phyloP scores from a whole-genome alignment of 2,797 vertebrate genomes.

The Aeoliscus strigatus region DNA sequence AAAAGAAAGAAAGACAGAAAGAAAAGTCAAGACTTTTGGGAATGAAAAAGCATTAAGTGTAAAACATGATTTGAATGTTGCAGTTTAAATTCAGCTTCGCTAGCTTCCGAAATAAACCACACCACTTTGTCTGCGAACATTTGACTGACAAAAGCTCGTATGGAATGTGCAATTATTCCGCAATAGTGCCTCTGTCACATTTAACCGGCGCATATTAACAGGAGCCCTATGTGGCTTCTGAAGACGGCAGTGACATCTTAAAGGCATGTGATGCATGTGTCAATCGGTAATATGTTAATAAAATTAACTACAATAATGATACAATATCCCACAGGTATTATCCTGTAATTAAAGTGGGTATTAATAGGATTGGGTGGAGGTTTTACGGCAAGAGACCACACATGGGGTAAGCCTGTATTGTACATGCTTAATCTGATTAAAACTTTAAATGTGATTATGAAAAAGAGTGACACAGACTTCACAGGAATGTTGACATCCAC shows the following conservation, averaged over 20 bases:
- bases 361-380: conserved; percentile 69
- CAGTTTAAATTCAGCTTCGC: conserved; percentile 19
- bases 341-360: conserved; percentile 71
- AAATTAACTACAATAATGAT: conserved; percentile 69
- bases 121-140: conserved; percentile 25
- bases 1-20: too few relatives aligned
- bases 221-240: conserved; percentile 6
- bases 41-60: too few relatives aligned
- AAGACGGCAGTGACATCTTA: conserved; percentile 15
- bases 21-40: too few relatives aligned
- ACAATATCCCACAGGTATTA: conserved; percentile 78
- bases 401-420: conserved; percentile 72
- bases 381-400: conserved; percentile 72
- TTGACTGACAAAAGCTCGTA: conserved; percentile 39
- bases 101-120: conserved; percentile 26
- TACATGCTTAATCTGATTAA: conserved; percentile 77
- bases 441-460: conserved; percentile 72
- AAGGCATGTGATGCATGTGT: conserved; percentile 48
- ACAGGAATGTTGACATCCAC: conserved; percentile 69
- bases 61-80: conserved; percentile 19
- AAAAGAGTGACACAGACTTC: conserved; percentile 75
- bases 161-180: conserved; percentile 43
- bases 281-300: conserved; percentile 57
- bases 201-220: conserved; percentile 24
- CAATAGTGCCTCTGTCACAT: conserved; percentile 11